Base-by-base conservation (phyloP, 2,113 vertebrate genomes). In the Labrus mixtus region DNA sequence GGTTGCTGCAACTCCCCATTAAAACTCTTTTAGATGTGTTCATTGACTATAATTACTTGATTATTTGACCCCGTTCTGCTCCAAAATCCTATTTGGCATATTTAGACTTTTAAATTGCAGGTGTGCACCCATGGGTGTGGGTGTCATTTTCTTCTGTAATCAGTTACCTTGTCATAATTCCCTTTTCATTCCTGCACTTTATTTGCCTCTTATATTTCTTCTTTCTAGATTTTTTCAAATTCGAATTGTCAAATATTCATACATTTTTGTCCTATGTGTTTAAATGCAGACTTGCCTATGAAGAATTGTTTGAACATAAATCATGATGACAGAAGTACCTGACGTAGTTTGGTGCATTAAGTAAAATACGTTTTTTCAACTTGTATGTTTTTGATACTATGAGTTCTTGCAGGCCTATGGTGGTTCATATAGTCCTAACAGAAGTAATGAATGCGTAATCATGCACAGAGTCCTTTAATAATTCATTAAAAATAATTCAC, bases 1-100 rank as follows among this genome's bases (percentile, higher is more conserved):
- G 59, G 45, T 66, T 76, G 58, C 55, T 59, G 56, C 57, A 73
- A 23, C 63, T 72, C 0, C 41, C 36, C 17, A 48, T 73, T 69
- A 41, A 65, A 68, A 33, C 7, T 60, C 23, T 16, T 39, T 54
- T 46, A 19, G 15, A 41, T 23, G 63, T 59, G 36, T 64, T 76
- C 66, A 71, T 76, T 53, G 48, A 39, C 19, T 61, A 41, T 70
- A 51, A 69, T 41, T 55, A 48, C 56, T 53, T 22, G 23, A 46
- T 50, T 20, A 37, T 50, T 80, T 50, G n/a, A 74, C 17, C 25
- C 19, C 23, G 51, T 41, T 29, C 33, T 65, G 60, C 25, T 56
- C 46, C 56, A 6, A 45, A 45, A 58, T 71, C 23, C 22, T 3
- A 1, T 56, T 20, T 73, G 15, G 67, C 0, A 50, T 12, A 25